phyloP scores from a whole-genome alignment of 2,797 vertebrate genomes.

The Girardinus metallicus region DNA sequence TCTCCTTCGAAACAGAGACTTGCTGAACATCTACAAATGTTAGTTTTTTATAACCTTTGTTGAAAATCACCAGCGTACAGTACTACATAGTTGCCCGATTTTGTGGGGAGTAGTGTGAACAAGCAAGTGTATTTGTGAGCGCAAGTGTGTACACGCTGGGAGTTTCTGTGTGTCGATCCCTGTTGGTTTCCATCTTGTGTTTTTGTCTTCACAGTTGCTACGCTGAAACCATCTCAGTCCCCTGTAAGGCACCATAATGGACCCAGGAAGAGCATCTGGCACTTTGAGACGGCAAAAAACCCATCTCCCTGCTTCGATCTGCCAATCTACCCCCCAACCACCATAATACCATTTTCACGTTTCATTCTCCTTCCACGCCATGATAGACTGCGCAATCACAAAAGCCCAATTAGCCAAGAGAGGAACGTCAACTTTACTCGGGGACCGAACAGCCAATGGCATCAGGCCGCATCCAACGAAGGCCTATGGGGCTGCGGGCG shows the following conservation, averaged over 20 bases:
- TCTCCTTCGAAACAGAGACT: slow-evolving; percentile 25
- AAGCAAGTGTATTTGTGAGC: slow-evolving; percentile 15
- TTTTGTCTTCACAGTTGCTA: slow-evolving; percentile 82
- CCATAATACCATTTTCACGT: slow-evolving; percentile 82
- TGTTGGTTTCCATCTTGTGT: slow-evolving; percentile 75
- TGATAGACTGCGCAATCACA: slow-evolving; percentile 87
- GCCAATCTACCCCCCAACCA: slow-evolving; percentile 71
- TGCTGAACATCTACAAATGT: slow-evolving; percentile 9
- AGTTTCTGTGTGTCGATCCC: slow-evolving; percentile 37
- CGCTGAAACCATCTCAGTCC: slow-evolving; percentile 76
- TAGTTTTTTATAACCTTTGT: not conserved
- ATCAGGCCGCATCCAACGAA: slow-evolving; percentile 43
- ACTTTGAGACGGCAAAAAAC: slow-evolving; percentile 61
- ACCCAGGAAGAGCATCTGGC: slow-evolving; percentile 90
- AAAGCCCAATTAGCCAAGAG: slow-evolving; percentile 81
- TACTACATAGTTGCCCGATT: not conserved
- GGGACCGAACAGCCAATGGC: slow-evolving; percentile 75
- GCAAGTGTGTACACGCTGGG: slow-evolving; percentile 70
- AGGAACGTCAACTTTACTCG: slow-evolving; percentile 59
- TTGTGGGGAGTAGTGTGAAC: slow-evolving; percentile 5
- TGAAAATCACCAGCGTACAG: not conserved
- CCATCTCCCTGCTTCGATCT: slow-evolving; percentile 70
- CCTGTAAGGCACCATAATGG: slow-evolving; percentile 85
- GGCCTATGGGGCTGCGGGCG: slow-evolving; percentile 83
- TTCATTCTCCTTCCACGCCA: slow-evolving; percentile 67